Evolutionary conservation across 2,888 invertebrate genomes (phyloP).

Genomic region (Aphodius granarius): DNA sequence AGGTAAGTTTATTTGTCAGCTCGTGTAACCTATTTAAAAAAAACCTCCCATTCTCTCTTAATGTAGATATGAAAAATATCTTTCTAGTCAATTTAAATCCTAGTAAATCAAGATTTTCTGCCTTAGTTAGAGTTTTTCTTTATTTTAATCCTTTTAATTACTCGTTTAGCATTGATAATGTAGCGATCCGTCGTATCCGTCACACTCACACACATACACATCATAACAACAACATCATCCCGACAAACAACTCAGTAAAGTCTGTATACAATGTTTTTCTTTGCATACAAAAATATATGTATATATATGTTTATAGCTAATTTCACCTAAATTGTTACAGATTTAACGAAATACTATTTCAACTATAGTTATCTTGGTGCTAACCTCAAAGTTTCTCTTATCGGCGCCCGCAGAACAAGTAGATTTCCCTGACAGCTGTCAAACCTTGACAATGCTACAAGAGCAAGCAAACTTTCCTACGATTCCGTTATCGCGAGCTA

Average conservation of each 20-base stretch:
- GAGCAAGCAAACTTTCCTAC: not conserved
- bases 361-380: not conserved
- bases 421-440: not conserved
- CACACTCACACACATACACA: not conserved
- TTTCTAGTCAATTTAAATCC: conserved; percentile 19
- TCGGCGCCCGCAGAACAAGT: not conserved
- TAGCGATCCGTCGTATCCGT: not conserved
- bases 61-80: conserved; percentile 22
- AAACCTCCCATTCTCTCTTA: conserved; percentile 8
- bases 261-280: conserved; percentile 18
- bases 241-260: conserved; percentile 13
- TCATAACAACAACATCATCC: not conserved
- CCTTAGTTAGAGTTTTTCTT: conserved; percentile 15
- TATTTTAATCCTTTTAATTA: not conserved
- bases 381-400: not conserved
- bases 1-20: conserved; percentile 23
- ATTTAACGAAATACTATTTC: not conserved
- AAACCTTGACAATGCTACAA: not conserved
- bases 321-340: conserved; percentile 21
- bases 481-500: not conserved
- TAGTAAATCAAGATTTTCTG: conserved; percentile 19
- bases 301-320: conserved; percentile 13
- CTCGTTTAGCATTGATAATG: not conserved
- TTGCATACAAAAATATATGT: conserved; percentile 22
- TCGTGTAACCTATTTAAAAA: conserved; percentile 19